Evolutionary conservation across 2,888 invertebrate species (phyloP), one percentile per base, ranked within the genome.

Genomic region (Augiades crinisus): DNA sequence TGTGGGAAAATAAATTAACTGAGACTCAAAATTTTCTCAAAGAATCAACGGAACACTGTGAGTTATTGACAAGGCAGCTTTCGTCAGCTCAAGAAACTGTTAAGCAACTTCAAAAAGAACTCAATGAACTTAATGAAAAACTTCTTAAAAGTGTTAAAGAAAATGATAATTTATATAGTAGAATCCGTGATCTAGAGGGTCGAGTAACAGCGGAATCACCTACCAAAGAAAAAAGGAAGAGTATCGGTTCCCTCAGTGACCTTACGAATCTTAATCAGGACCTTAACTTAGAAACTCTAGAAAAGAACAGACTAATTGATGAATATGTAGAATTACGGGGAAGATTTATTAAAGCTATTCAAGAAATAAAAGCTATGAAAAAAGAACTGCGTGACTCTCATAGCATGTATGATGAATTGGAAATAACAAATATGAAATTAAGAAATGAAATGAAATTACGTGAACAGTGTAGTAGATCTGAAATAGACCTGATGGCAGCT

Each of bases 301-400:
- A 95, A 68, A 94, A 94, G 60, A 94, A 94, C 64, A 93, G 93
- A 65, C 84, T 96, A 46, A 93, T 95, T 61, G 96, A 96, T 65
- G 95, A 96, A 69, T 96, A 95, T 72, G 91, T 93, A 31, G 95
- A 96, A 66, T 79, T 96, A 53, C 91, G 93, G 56, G 91, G 92
- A 37, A 91, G 96, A 51, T 96, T 96, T 69, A 93, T 95, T 64
- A 95, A 95, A 72, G 96, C 96, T 0, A 93, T 96, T 12, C 91
- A 93, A 60, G 96, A 96, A 85, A 96, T 96, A 45, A 91, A 94
- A 67, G 94, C 94, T 1, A 94, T 96, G 92, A 95, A 96, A 64
- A 91, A 93, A 34, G 95, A 96, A 69, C 84, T 96, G 1, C 92
- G 94, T 17, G 95, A 95, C 60, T 94, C 95, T 1, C 94, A 96